Evolutionary conservation across 2,888 invertebrate genomes (phyloP), one percentile per base, ranked within the genome.

Genomic region (Machimus rusticus): DNA sequence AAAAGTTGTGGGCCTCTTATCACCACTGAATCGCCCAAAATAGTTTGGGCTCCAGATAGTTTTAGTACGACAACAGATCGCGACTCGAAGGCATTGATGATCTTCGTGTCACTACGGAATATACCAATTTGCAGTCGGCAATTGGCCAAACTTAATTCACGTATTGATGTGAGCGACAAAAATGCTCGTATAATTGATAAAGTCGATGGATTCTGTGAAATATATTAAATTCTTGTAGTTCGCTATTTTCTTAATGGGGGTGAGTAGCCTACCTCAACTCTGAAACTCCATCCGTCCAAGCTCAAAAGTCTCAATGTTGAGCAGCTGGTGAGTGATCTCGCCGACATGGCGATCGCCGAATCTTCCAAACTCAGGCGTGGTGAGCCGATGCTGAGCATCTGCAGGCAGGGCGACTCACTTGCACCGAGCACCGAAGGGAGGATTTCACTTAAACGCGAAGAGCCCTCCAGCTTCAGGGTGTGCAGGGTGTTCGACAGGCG

Each of bases 221-320:
- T 46, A 23, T 86, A 46, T 46, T 23, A 46, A 1, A 66, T 37
- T 51, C 1, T 51, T 16, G 5, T n/a, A n/a, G n/a, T 23, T 12
- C 1, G 1, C 2, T 23, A 66, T 28, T 23, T 28, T 66, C 14
- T 55, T 16, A 19, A 6, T 2, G n/a, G 9, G 12, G 28, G 3
- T 66, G 8, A 12, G 28, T 23, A 74, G 3, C 91, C 91, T 88
- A 94, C 94, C 93, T 94, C 94, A 89, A 94, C 93, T 90, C 94
- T 92, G 89, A 94, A 94, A 74, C 93, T 94, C 94, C 94, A 94
- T 88, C 94, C 94, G 89, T 94, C 94, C 88, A 94, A 91, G 89
- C 93, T 93, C 81, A 94, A 92, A 28, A 94, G 91, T 66, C 93
- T 91, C 4, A 94, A 92, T 5, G 93, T 93, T 14, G 93, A 93